These are phyloP conservation scores for Phodopus roborovskii DNA, from an alignment of 2,113 vertebrate species.

Conservation along the genomic window DNA sequence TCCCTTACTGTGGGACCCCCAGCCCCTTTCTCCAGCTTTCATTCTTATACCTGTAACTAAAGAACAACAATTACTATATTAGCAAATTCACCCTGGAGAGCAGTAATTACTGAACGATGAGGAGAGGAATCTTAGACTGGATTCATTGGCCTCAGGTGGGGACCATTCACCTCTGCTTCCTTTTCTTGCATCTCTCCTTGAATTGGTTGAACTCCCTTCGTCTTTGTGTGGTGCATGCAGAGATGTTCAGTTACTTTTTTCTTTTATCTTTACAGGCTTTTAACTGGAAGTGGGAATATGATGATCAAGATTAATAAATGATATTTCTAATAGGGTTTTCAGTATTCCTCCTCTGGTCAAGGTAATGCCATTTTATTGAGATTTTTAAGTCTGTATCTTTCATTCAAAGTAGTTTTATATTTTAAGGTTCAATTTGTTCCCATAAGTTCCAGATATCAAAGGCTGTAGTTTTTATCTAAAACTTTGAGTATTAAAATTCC, in stretches of 20 bases:
- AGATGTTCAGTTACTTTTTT: neutral
- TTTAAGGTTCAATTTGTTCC: neutral
- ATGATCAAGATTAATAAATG: neutral
- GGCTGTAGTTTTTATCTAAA: neutral
- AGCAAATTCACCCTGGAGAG: neutral
- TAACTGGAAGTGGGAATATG: neutral
- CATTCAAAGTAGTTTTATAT: neutral
- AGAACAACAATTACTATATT: neutral
- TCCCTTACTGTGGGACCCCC: too few relatives aligned
- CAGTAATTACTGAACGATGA: neutral
- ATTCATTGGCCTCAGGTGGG: neutral
- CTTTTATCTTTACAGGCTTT: neutral
- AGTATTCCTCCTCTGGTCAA: neutral
- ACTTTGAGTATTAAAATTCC: neutral
- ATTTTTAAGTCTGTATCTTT: neutral
- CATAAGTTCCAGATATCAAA: neutral
- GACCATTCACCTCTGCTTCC: neutral
- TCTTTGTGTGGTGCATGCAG: neutral
- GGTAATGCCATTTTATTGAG: neutral
- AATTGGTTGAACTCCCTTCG: neutral
- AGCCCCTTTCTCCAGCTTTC: too few relatives aligned
- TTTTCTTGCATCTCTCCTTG: neutral
- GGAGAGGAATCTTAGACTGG: neutral
- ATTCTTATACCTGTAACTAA: too few relatives aligned
- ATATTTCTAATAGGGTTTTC: neutral